Percentiles rank a stretch among this genome's conserved stretches.
phyloP scores from a whole-genome alignment of 1,140 invertebrate species.

The Ips nitidus region DNA sequence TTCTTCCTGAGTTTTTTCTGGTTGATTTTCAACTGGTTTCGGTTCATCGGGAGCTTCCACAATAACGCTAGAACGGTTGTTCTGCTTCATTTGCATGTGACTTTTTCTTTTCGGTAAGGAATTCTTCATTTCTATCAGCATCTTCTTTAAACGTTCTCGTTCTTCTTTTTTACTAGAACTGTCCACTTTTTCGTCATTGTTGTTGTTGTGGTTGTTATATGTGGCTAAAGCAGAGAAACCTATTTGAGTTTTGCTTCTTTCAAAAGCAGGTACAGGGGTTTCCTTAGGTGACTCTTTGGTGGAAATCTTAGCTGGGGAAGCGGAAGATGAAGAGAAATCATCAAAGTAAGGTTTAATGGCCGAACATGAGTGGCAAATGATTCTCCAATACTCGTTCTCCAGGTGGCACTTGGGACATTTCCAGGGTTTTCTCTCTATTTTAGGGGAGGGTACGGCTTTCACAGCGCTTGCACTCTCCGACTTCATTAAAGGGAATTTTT shows the following conservation, averaged over 20 bases:
- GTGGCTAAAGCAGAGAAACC: constrained; percentile 44
- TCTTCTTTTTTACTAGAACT: constrained; percentile 52
- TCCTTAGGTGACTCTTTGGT: constrained; percentile 29
- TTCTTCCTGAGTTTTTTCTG: constrained; percentile 41
- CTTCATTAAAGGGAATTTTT: constrained; percentile 43
- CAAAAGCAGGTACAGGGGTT: constrained; percentile 30
- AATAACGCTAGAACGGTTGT: constrained; percentile 44
- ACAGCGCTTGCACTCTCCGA: constrained; percentile 46
- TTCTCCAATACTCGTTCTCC: constrained; percentile 59
- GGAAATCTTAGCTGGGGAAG: constrained; percentile 15
- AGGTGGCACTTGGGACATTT: constrained; percentile 58
- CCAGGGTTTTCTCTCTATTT: constrained; percentile 53
- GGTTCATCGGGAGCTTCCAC: constrained; percentile 44
- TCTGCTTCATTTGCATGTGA: constrained; percentile 40
- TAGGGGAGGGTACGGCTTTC: constrained; percentile 43
- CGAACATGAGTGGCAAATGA: constrained; percentile 60
- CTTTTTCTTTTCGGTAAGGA: constrained; percentile 59
- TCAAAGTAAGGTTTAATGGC: constrained; percentile 52
- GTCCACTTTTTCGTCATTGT: constrained; percentile 31
- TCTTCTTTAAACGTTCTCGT: constrained; percentile 59
- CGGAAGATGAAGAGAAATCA: constrained; percentile 41
- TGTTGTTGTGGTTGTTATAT: constrained; percentile 38
- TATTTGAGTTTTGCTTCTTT: constrained; percentile 50
- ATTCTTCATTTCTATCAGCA: constrained; percentile 68
- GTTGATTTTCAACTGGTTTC: constrained; percentile 17